phyloP scores from a whole-genome alignment of 35 echinoderm and acorn worm genomes.

The Acanthaster planci region DNA sequence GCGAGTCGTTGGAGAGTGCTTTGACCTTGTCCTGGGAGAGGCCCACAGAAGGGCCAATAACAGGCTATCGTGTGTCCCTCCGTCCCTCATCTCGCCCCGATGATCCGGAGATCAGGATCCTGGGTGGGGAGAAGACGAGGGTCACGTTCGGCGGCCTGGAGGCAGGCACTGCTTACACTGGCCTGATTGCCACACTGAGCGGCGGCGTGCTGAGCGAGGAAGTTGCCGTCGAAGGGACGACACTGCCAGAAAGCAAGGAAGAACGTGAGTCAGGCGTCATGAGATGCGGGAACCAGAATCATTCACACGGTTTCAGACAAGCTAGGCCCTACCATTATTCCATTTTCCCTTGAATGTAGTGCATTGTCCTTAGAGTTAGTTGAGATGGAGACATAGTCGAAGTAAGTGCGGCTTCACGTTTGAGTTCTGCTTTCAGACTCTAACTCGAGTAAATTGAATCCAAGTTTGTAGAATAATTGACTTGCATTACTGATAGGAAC shows the following conservation, averaged over 20 bases:
- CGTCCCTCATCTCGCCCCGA: background rate
- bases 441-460: no score
- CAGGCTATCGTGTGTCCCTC: background rate
- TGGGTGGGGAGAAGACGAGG: conserved; percentile 38
- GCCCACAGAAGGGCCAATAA: background rate
- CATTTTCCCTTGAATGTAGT: no score
- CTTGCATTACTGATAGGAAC: no score
- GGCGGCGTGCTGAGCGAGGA: conserved; percentile 38
- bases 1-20: background rate
- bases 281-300: no score
- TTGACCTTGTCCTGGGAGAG: background rate
- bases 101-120: conserved; percentile 49
- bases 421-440: no score
- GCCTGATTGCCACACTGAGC: conserved; percentile 37
- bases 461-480: no score
- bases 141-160: conserved; percentile 45
- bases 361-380: no score
- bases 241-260: background rate
- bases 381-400: no score
- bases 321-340: no score
- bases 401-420: no score
- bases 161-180: conserved; percentile 13
- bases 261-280: conserved; percentile 42
- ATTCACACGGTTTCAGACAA: no score
- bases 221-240: conserved; percentile 13